Evolutionary conservation across 2,797 vertebrate species (phyloP).

Genomic region (Melanotaenia pygmaea): DNA sequence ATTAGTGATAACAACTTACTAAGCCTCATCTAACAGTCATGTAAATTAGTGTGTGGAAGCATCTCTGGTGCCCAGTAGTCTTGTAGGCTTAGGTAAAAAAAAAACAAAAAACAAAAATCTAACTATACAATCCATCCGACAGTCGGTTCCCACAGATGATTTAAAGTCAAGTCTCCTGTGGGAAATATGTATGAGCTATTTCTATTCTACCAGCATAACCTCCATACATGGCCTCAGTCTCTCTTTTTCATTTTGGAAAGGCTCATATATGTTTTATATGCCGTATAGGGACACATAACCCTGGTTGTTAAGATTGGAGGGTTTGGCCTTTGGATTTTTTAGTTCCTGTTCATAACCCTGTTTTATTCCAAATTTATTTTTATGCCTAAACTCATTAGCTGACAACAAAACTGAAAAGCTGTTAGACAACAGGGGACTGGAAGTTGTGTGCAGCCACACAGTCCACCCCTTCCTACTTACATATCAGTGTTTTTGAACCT

Average conservation of each 20-base stretch:
- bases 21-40: neutral
- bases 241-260: neutral
- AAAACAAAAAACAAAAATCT: neutral
- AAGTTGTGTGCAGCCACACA: neutral
- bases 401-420: neutral
- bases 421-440: neutral
- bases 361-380: neutral
- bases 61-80: neutral
- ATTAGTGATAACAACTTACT: neutral
- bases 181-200: neutral
- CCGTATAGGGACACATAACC: neutral
- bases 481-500: neutral
- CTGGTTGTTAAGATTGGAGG: neutral
- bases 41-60: neutral
- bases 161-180: neutral
- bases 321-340: neutral
- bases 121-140: neutral
- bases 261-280: neutral
- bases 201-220: neutral
- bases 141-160: neutral
- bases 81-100: neutral
- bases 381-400: no score
- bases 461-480: neutral
- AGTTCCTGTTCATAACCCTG: neutral
- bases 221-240: neutral